Evolutionary conservation across 2,113 vertebrate species (phyloP).

Genomic region (Cochlearius cochlearius): DNA sequence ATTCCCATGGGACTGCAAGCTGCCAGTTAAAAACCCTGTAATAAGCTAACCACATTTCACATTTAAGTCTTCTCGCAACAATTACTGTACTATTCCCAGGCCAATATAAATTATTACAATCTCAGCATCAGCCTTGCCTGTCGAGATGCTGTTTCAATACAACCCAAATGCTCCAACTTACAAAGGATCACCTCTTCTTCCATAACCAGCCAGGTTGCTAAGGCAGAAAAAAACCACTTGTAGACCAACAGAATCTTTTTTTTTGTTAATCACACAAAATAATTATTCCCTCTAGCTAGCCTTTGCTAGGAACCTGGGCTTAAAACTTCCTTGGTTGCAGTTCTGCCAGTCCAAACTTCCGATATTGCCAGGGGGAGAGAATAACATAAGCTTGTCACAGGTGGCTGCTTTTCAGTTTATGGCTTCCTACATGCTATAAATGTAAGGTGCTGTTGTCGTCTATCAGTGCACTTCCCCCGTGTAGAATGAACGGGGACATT

Average conservation of each 20-base stretch:
- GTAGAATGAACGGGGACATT: rapidly evolving
- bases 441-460: neutral
- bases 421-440: neutral
- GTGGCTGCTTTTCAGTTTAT: neutral
- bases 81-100: neutral
- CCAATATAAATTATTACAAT: neutral
- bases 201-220: neutral
- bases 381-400: neutral
- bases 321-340: neutral
- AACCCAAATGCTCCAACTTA: neutral
- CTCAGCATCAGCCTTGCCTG: neutral
- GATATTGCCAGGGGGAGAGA: neutral
- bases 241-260: neutral
- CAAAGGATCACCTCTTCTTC: neutral
- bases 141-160: neutral
- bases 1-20: neutral
- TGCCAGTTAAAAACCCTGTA: neutral
- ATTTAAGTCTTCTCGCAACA: neutral
- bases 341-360: neutral
- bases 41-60: neutral
- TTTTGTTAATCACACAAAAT: neutral
- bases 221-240: rapidly evolving
- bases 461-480: neutral
- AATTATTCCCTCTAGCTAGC: neutral
- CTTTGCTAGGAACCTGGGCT: neutral